Percentiles rank a stretch among this genome's conserved stretches.
phyloP scores from a whole-genome alignment of 2,888 invertebrate genomes.

The Calliphora vomitoria region DNA sequence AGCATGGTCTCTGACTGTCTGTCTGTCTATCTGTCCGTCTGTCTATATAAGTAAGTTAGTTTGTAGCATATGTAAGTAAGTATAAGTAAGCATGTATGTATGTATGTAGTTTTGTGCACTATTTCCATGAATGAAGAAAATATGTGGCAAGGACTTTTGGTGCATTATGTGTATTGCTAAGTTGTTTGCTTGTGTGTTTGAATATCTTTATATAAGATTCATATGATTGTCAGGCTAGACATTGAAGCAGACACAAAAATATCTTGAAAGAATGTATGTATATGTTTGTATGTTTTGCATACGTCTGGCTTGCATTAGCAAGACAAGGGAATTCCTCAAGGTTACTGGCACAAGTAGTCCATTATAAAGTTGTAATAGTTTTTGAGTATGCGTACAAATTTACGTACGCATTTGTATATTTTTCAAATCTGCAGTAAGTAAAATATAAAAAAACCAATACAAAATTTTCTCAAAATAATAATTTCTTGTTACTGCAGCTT shows the following conservation, averaged over 20 bases:
- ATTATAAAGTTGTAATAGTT: constrained; percentile 50
- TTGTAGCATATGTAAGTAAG: neutral
- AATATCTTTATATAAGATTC: constrained; percentile 55
- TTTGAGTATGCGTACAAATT: constrained; percentile 53
- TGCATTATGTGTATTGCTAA: constrained; percentile 22
- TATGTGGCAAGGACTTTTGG: constrained; percentile 72
- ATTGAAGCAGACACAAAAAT: constrained; percentile 64
- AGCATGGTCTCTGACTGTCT: constrained; percentile 4
- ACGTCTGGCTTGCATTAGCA: constrained; percentile 53
- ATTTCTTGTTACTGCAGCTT: neutral
- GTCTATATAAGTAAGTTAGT: neutral
- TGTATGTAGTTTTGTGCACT: constrained; percentile 7
- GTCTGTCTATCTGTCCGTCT: neutral
- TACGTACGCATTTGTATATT: neutral
- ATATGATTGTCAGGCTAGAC: constrained; percentile 62
- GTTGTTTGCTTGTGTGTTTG: neutral
- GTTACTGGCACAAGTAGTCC: constrained; percentile 76
- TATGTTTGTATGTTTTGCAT: constrained; percentile 52
- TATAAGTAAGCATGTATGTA: neutral
- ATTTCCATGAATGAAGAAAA: constrained; percentile 70
- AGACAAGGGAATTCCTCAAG: constrained; percentile 82
- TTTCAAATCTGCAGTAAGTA: neutral
- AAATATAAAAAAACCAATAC: neutral
- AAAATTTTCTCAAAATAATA: neutral
- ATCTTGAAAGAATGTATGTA: constrained; percentile 56